phyloP scores from a whole-genome alignment of 2,888 invertebrate genomes.

The Odontomyia ornata region DNA sequence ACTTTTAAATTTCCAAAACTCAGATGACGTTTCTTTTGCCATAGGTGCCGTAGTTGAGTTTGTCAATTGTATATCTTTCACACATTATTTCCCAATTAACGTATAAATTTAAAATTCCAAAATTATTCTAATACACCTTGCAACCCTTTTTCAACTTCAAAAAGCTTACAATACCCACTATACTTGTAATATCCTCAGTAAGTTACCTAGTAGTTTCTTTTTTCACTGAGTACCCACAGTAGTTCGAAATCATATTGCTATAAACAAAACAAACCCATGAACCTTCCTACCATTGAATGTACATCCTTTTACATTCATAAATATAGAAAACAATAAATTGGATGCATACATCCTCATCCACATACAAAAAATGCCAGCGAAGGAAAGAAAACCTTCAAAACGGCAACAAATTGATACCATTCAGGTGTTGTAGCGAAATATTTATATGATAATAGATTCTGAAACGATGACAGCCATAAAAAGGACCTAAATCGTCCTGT shows the following conservation, averaged over 20 bases:
- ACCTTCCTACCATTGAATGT: neutral
- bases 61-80: too few species aligned
- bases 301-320: constrained; percentile 7
- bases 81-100: too few species aligned
- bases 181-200: too few species aligned
- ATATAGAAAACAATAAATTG: constrained; percentile 43
- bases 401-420: constrained; percentile 42
- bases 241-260: neutral
- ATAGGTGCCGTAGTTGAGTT: too few species aligned
- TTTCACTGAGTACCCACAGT: neutral
- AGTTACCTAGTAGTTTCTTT: neutral
- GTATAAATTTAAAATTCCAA: too few species aligned
- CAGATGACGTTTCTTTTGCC: too few species aligned
- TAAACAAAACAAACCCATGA: neutral
- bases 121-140: neutral
- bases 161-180: neutral
- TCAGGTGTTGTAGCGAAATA: constrained; percentile 37
- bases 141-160: neutral
- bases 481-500: too few species aligned
- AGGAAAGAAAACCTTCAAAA: constrained; percentile 35
- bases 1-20: too few species aligned
- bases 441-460: constrained; percentile 44
- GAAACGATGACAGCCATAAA: constrained; percentile 34
- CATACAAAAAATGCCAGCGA: too few species aligned
- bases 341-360: constrained; percentile 22